Conservation (phyloP, 2,797 vertebrate species). For the Chaetodon trifasciatus region DNA sequence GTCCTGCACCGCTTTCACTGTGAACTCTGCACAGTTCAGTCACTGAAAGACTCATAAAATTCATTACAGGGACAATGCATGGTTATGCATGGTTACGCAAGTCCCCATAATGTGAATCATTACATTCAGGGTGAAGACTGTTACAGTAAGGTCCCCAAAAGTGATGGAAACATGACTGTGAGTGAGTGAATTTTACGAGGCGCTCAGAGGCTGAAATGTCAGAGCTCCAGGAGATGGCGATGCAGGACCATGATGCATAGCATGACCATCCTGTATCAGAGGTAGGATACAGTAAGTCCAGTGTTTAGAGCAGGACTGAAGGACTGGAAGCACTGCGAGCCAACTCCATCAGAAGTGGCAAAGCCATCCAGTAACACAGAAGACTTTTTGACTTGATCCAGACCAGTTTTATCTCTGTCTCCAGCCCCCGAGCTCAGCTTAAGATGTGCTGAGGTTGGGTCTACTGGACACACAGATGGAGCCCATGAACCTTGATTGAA, state of each 20-base stretch:
- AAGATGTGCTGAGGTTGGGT: neutral
- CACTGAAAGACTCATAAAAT: neutral
- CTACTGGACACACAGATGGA: neutral
- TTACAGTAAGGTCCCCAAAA: too few species aligned
- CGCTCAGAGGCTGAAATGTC: neutral
- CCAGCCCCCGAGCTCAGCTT: neutral
- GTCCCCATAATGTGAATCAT: too few species aligned
- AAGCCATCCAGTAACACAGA: too few species aligned
- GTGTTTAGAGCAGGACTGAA: neutral
- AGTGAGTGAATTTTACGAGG: neutral
- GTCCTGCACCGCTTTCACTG: neutral
- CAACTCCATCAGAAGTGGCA: neutral
- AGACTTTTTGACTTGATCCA: neutral
- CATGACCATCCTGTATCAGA: neutral
- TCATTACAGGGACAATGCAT: neutral
- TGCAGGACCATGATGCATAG: neutral
- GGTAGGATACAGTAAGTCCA: neutral
- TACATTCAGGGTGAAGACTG: too few species aligned
- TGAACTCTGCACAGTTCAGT: constrained; percentile 4
- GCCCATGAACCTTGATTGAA: neutral
- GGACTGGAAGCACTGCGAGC: neutral
- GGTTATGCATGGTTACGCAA: too few species aligned
- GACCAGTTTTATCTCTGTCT: neutral
- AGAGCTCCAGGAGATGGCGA: neutral
- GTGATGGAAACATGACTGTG: neutral